Base-by-base conservation (phyloP, 53 echinoderm and acorn worm species). In the Echinometra lucunter region DNA sequence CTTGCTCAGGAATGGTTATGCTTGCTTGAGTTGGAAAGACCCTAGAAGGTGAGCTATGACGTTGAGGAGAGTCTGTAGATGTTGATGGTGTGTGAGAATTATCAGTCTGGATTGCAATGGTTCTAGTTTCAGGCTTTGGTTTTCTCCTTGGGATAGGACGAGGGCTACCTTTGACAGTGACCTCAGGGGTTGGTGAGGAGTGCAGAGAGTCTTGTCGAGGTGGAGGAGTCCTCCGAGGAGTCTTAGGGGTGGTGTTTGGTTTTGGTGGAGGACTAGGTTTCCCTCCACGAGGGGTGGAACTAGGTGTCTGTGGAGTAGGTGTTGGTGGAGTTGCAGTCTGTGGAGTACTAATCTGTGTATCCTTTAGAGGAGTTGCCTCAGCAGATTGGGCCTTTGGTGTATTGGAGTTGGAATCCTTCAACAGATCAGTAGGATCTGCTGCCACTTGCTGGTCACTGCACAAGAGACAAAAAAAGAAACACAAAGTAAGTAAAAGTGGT, bases 31-130 rank as follows among this genome's bases (percentile, higher is more conserved):
- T 94, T 37, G 94, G 85, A 40, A 94, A 57, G 42, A 42, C 82
- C 44, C 94, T 57, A 2, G n/a, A 45, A 2, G 94, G 58, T 18
- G 94, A 83, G 37, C 94, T 66, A n/a, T 94, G 82, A 0, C 37
- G 66, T 45, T 74, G 78, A 66, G 60, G 85, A 25, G 94, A 83
- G 12, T 57, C 58, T 30, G 55, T 93, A 6, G 94, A 85, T 23
- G 82, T 45, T 57, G 94, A 85, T 37, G 82, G 94, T 57, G 94
- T 85, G 38, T 94, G 94, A 28, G 94, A 85, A 40, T 94, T 82
- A 12, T 94, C 94, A 85, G 94, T 94, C 45, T 94, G 94, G 85
- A 94, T 94, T 38, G 94, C 94, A 60, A 94, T 94, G 6, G 94
- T 94, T 37, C 94, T 37, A 11, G 94, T 94, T 44, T 58, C 83